Conservation (phyloP, 30 jellyfish, hydroid and myxozoan genomes). For the Pseudorhiza aurosa region DNA sequence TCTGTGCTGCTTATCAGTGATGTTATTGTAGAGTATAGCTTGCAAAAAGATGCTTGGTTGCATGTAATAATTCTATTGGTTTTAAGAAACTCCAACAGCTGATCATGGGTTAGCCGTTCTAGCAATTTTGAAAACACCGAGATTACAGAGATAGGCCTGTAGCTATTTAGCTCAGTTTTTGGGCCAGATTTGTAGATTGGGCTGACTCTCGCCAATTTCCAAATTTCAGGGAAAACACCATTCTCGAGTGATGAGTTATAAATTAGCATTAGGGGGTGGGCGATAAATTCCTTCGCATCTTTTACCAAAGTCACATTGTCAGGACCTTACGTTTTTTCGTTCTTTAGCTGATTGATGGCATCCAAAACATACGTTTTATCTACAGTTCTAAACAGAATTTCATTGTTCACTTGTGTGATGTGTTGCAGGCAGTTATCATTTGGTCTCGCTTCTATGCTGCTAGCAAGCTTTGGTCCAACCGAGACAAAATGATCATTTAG, state of each 20-base stretch:
- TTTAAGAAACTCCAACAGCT: conserved; percentile 48
- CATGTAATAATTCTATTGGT: conserved; percentile 8
- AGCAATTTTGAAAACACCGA: conserved; percentile 46
- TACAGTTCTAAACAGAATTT: no score
- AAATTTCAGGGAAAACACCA: conserved; percentile 43
- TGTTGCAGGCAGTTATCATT: conserved; percentile 58
- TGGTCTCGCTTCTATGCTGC: conserved; percentile 64
- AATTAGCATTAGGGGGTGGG: conserved; percentile 55
- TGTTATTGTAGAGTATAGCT: conserved; percentile 46
- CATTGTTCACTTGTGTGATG: conserved; percentile 54
- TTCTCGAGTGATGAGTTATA: conserved; percentile 43
- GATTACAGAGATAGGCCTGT: conserved; percentile 51
- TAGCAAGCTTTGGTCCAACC: conserved; percentile 62
- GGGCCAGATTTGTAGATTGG: conserved; percentile 38
- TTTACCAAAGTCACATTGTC: no score
- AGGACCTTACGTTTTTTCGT: no score
- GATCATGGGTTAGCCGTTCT: conserved; percentile 54
- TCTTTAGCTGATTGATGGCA: no score
- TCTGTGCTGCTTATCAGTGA: conserved; percentile 48
- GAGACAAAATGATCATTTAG: conserved; percentile 43
- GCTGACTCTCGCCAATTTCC: conserved; percentile 47
- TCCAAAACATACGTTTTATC: no score
- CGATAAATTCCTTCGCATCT: no score
- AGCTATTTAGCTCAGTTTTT: conserved; percentile 21
- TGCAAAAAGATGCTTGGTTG: conserved; percentile 9